Conservation (phyloP, 2,888 invertebrate species). For the Galerucella calmariensis region DNA sequence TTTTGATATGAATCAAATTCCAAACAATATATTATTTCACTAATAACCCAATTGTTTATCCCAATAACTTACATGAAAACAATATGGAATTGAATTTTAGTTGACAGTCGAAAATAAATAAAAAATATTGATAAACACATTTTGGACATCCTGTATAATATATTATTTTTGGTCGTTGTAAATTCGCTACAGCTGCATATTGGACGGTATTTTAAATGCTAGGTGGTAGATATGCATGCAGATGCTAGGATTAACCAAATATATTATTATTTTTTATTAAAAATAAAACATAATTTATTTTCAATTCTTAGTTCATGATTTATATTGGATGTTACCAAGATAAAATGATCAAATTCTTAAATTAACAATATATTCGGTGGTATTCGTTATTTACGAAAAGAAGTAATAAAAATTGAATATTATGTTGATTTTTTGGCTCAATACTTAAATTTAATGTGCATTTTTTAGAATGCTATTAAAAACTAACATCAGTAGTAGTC, state of each 20-base stretch:
- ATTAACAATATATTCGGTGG: not conserved
- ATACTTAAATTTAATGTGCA: not conserved
- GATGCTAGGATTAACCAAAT: not conserved
- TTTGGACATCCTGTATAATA: slow-evolving; percentile 26
- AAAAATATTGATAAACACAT: not conserved
- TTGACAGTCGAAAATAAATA: not conserved
- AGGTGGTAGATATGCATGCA: slow-evolving; percentile 47
- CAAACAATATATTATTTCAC: too few relatives aligned
- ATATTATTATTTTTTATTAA: not conserved
- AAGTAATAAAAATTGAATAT: not conserved
- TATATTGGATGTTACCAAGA: too few relatives aligned
- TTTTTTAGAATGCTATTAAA: not conserved
- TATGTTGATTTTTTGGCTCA: slow-evolving; percentile 1
- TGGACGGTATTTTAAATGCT: slow-evolving; percentile 51
- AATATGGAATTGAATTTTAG: not conserved
- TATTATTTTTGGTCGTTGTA: slow-evolving; percentile 38
- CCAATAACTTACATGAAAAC: not conserved
- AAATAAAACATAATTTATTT: not conserved
- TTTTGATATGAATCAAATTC: too few relatives aligned
- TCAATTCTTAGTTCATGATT: too few relatives aligned
- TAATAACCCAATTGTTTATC: not conserved
- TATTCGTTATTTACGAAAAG: not conserved
- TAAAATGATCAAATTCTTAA: not conserved
- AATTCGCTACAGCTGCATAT: slow-evolving; percentile 49
- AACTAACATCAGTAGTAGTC: not conserved